Evolutionary conservation across 2,888 invertebrate species (phyloP), one percentile per base, ranked within the genome.

Genomic region (Crematogaster levior): DNA sequence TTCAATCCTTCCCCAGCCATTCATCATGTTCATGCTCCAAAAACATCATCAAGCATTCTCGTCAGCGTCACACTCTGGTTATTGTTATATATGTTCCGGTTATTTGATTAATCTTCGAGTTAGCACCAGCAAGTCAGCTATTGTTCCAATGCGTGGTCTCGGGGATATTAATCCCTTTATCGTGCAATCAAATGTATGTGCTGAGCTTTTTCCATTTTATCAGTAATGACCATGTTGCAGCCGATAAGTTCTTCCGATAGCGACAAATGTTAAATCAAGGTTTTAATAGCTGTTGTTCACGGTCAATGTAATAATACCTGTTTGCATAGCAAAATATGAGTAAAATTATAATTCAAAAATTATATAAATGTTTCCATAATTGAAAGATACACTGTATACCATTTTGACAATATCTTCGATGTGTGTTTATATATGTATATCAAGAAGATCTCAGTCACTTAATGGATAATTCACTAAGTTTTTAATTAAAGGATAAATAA

Each of bases 91-190:
- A 34, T 18, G 58, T 79, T 68, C 56, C 34, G 30, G n/a, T 70
- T 70, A 70, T 79, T 79, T 70, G 43, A 79, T 79, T 79, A 77
- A 68, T 68, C 21, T 65, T 51, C 27, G 68, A 61, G 74, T 51
- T 51, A 51, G 51, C 34, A 37, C n/a, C 24, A 15, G 7, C 37
- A 56, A 34, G 34, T 15, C 21, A 37, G 53, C 18, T 56, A 79
- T 68, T 65, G 51, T 75, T 53, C 15, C 56, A 68, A 56, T 24
- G 34, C 70, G 56, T 12, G 70, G 30, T 56, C 21, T 65, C 65
- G n/a, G 2, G 18, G 24, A 53, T 24, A 77, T 43, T 43, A 21
- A 68, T 30, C 68, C 43, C 2, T 70, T 56, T 58, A 79, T 70
- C 34, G 24, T 30, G 24, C 43, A 70, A 79, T 79, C 56, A 37